Percentiles rank a stretch among this genome's conserved stretches.
These are phyloP conservation scores for Coremacera marginata DNA, from an alignment of 2,888 invertebrate genomes.

Conservation along the genomic window DNA sequence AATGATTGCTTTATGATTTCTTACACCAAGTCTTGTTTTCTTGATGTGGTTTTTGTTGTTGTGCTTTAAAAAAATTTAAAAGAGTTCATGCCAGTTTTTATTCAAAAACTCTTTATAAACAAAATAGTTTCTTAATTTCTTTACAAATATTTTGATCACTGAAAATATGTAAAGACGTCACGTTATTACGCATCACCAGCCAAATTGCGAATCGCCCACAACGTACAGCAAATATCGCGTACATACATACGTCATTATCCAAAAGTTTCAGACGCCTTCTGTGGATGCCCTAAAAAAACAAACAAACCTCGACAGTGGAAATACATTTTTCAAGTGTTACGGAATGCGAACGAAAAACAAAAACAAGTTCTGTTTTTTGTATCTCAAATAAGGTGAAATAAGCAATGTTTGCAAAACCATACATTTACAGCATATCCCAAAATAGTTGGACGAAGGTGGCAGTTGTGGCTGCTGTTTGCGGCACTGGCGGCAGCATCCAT, in stretches of 20 bases:
- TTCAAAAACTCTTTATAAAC: too few species aligned
- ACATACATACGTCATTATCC: neutral
- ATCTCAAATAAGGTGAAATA: neutral
- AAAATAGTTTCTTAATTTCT: too few species aligned
- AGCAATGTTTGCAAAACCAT: neutral
- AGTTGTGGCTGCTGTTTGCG: neutral
- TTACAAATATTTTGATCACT: neutral
- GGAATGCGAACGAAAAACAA: constrained; percentile 15
- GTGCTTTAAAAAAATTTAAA: too few species aligned
- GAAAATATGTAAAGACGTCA: neutral
- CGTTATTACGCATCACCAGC: neutral
- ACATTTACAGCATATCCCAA: constrained; percentile 5
- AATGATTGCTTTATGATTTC: neutral
- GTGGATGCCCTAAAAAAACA: constrained; percentile 3
- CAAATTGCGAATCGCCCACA: neutral
- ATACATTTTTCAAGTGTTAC: neutral
- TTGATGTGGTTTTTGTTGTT: too few species aligned
- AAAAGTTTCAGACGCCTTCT: neutral
- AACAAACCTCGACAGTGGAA: neutral
- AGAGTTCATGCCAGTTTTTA: too few species aligned
- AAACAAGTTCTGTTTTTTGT: neutral
- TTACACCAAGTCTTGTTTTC: neutral
- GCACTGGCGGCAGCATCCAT: constrained; percentile 14
- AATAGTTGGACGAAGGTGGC: neutral
- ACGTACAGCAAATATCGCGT: neutral